Percentiles rank a stretch among this genome's conserved stretches.
phyloP scores from a whole-genome alignment of 2,113 vertebrate species.

The Dicerorhinus sumatrensis region DNA sequence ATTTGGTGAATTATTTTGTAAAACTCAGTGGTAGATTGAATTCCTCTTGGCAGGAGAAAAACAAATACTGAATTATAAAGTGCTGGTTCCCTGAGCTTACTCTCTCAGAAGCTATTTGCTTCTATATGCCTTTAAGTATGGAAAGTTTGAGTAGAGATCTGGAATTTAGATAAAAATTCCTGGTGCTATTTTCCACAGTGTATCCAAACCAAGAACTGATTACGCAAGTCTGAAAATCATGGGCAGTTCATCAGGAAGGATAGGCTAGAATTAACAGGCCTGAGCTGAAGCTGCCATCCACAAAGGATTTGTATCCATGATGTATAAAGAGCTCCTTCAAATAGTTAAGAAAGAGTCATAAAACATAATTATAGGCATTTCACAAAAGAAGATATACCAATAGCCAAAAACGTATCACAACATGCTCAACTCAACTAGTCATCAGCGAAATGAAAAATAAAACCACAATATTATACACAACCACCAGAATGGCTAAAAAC shows the following conservation, averaged over 20 bases:
- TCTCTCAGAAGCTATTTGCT: not conserved
- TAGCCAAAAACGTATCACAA: not conserved
- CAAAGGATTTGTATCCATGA: not conserved
- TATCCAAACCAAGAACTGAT: not conserved
- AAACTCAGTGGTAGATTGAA: not conserved
- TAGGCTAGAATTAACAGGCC: not conserved
- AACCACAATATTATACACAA: not conserved
- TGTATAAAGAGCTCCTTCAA: not conserved
- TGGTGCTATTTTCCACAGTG: not conserved
- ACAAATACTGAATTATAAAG: not conserved
- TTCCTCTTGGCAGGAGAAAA: slow-evolving; percentile 39
- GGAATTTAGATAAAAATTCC: not conserved
- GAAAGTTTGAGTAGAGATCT: not conserved
- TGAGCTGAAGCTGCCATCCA: not conserved
- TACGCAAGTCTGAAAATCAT: not conserved
- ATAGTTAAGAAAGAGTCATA: not conserved
- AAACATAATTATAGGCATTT: not conserved
- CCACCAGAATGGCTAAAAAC: not conserved
- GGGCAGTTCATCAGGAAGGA: not conserved
- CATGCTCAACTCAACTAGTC: not conserved
- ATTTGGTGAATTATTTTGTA: slow-evolving; percentile 39
- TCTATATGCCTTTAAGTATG: not conserved
- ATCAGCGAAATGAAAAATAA: slow-evolving; percentile 15
- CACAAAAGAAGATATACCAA: not conserved
- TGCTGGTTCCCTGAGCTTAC: not conserved